A percentile compares a stretch with the other conserved stretches of the same genome.
phyloP scores from a whole-genome alignment of 1,140 invertebrate species.

The Bombus polaris region DNA sequence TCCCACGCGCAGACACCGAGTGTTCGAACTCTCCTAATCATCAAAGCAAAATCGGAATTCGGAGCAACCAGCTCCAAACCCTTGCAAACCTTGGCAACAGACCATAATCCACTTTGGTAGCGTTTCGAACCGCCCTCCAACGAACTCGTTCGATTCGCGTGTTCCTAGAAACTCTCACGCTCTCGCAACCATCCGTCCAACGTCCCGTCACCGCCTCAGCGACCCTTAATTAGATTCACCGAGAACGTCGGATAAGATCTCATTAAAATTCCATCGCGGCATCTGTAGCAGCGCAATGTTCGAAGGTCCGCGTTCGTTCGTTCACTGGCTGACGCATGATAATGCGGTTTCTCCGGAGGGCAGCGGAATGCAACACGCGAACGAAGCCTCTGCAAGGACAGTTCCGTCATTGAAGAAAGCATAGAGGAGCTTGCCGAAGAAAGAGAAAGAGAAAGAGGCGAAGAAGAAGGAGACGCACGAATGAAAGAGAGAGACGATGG shows the following conservation, averaged over 20 bases:
- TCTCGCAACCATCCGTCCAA: neutral
- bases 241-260: constrained; percentile 44
- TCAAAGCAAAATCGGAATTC: neutral
- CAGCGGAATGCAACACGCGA: constrained; percentile 26
- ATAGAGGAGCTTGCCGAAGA: neutral
- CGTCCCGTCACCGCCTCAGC: neutral
- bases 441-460: neutral
- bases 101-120: neutral
- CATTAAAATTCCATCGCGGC: constrained; percentile 54
- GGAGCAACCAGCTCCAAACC: too few species aligned
- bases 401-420: neutral
- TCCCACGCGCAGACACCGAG: neutral
- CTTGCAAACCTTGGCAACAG: too few species aligned
- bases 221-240: constrained; percentile 48
- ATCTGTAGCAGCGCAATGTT: constrained; percentile 29
- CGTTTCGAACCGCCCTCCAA: too few species aligned
- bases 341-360: constrained; percentile 41
- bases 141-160: neutral
- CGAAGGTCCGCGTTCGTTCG: neutral
- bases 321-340: constrained; percentile 38
- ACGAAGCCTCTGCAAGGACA: constrained; percentile 10
- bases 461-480: neutral
- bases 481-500: neutral
- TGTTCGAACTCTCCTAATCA: neutral
- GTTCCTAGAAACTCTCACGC: neutral